Percentiles rank a stretch among this genome's conserved stretches.
phyloP scores from a whole-genome alignment of 2,113 vertebrate species.

The Notechis scutatus region DNA sequence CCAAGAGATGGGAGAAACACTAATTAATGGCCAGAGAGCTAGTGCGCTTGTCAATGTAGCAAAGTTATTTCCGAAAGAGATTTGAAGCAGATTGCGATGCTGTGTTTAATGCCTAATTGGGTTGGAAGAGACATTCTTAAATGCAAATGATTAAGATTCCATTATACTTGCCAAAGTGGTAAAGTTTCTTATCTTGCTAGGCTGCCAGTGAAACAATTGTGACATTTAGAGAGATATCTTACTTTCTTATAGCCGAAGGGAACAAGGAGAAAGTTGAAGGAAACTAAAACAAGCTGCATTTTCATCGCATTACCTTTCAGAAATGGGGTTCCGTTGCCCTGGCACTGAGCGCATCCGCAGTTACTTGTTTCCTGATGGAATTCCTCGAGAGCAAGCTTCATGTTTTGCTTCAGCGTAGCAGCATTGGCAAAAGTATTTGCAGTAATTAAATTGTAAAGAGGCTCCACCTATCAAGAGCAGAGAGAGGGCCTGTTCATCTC shows the following conservation, averaged over 20 bases:
- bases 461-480: slow-evolving; percentile 68
- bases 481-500: neutral
- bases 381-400: slow-evolving; percentile 79
- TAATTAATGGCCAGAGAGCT: slow-evolving; percentile 59
- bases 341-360: slow-evolving; percentile 84
- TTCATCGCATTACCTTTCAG: slow-evolving; percentile 75
- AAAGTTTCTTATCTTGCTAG: slow-evolving; percentile 26
- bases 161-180: slow-evolving; percentile 10
- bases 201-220: neutral
- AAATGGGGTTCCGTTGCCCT: slow-evolving; percentile 79
- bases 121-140: slow-evolving; percentile 32
- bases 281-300: neutral
- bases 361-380: slow-evolving; percentile 79
- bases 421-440: slow-evolving; percentile 71
- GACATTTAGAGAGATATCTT: neutral
- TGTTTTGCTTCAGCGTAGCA: slow-evolving; percentile 75
- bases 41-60: slow-evolving; percentile 42
- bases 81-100: slow-evolving; percentile 39
- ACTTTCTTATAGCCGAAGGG: neutral
- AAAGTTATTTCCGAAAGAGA: slow-evolving; percentile 47
- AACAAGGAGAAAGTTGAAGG: neutral
- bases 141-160: slow-evolving; percentile 24
- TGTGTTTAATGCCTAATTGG: slow-evolving; percentile 34
- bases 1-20: slow-evolving; percentile 51
- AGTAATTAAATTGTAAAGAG: slow-evolving; percentile 83